These are phyloP conservation scores for Threskiornis aethiopicus DNA, from an alignment of 2,797 vertebrate genomes.

Conservation along the genomic window DNA sequence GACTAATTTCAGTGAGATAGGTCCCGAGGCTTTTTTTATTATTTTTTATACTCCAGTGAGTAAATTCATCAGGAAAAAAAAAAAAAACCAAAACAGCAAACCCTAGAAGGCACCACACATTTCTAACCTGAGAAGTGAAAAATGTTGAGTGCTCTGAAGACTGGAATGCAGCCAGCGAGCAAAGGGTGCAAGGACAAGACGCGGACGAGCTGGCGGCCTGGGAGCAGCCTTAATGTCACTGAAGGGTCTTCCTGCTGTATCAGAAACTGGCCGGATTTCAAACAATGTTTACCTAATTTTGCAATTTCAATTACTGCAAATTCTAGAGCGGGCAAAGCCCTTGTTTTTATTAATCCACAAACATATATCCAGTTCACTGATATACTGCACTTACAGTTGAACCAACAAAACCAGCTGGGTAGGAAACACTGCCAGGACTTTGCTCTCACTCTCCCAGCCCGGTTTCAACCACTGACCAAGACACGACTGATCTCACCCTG, in stretches of 20 bases:
- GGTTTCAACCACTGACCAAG: background rate
- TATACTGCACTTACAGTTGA: background rate
- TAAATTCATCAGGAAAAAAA: background rate
- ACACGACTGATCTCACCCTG: background rate
- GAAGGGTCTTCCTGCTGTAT: background rate
- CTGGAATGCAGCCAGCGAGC: background rate
- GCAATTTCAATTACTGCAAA: background rate
- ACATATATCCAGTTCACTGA: background rate
- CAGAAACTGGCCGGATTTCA: background rate
- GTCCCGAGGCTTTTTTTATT: background rate
- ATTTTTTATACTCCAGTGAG: background rate
- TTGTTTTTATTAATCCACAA: background rate
- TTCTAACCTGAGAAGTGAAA: background rate
- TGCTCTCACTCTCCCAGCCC: background rate
- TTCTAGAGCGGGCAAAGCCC: background rate
- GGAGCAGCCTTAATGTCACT: background rate
- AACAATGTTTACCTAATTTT: background rate
- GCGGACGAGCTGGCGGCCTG: background rate
- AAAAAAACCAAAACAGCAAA: background rate
- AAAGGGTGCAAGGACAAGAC: background rate
- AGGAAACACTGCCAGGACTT: background rate
- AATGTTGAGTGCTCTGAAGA: fast-evolving
- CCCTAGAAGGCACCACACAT: background rate
- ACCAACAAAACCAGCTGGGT: background rate
- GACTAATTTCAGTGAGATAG: background rate